Percentiles rank a stretch among this genome's conserved stretches.
Conservation (phyloP, 1,140 invertebrate genomes). For the Samia ricini region DNA sequence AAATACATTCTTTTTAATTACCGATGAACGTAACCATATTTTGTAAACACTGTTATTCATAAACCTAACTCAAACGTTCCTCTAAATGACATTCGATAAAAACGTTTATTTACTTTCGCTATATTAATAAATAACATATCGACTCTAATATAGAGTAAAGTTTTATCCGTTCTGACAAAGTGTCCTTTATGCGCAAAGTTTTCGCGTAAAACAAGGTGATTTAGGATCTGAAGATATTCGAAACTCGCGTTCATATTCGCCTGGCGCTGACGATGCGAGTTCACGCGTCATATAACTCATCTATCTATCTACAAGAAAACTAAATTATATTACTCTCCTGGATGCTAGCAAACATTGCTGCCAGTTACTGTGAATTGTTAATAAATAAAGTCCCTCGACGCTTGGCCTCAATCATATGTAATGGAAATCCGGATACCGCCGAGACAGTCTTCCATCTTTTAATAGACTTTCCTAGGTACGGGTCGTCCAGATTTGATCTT, state of each 20-base stretch:
- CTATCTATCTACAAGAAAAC: neutral
- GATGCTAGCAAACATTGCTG: neutral
- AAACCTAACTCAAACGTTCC: no score
- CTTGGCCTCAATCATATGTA: no score
- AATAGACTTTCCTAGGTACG: no score
- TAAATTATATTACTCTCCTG: neutral
- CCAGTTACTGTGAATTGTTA: neutral
- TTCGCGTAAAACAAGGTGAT: slow-evolving; percentile 26
- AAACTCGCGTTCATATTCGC: neutral
- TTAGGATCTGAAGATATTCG: slow-evolving; percentile 18
- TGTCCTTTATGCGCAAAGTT: slow-evolving; percentile 26
- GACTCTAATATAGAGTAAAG: slow-evolving; percentile 16
- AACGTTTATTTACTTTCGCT: slow-evolving; percentile 7
- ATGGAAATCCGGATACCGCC: no score
- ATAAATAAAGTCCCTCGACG: no score
- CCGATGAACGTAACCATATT: no score
- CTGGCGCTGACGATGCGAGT: slow-evolving; percentile 9
- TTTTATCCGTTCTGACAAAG: slow-evolving; percentile 20
- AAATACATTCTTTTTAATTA: no score
- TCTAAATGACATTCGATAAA: neutral
- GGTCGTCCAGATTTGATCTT: no score
- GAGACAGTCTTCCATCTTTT: no score
- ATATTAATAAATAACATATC: slow-evolving; percentile 12
- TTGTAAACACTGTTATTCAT: no score
- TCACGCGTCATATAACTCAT: slow-evolving; percentile 12